Conservation (phyloP, 2,888 invertebrate genomes). For the Penaeus monodon region DNA sequence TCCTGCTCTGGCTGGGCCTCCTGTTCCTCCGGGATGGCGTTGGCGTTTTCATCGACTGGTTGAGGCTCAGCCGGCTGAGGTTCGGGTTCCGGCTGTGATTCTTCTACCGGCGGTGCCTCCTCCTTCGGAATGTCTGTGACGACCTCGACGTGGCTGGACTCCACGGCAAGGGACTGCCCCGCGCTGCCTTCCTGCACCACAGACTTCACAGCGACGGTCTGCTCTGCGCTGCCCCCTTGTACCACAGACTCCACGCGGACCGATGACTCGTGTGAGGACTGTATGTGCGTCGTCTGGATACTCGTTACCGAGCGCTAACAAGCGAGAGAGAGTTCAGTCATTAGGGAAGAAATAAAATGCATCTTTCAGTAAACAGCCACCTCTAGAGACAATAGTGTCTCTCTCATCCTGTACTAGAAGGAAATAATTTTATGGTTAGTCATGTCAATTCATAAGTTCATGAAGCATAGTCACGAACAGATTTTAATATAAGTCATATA, state of each 20-base stretch:
- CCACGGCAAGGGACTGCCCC: not conserved
- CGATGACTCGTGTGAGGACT: slow-evolving; percentile 29
- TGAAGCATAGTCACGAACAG: no score
- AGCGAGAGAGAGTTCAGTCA: slow-evolving; percentile 22
- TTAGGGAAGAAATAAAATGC: no score
- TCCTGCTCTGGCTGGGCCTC: slow-evolving; percentile 16
- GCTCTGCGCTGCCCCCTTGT: not conserved
- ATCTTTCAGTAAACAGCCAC: no score
- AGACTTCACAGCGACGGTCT: no score
- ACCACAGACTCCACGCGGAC: slow-evolving; percentile 39
- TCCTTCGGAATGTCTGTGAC: not conserved
- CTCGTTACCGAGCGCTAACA: slow-evolving; percentile 47
- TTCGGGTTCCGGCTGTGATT: slow-evolving; percentile 15
- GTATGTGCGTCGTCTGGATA: slow-evolving; percentile 36
- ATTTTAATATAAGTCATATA: no score
- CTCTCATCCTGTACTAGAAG: no score
- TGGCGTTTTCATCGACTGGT: not conserved
- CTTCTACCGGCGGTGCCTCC: slow-evolving; percentile 18
- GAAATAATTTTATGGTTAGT: no score
- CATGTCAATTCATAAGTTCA: no score
- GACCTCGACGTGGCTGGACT: not conserved
- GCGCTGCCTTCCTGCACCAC: slow-evolving; percentile 2
- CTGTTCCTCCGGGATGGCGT: not conserved
- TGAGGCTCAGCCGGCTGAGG: slow-evolving; percentile 11
- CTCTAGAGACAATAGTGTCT: no score